Evolutionary conservation across 2,113 vertebrate species (phyloP).

Genomic region (Strix uralensis): DNA sequence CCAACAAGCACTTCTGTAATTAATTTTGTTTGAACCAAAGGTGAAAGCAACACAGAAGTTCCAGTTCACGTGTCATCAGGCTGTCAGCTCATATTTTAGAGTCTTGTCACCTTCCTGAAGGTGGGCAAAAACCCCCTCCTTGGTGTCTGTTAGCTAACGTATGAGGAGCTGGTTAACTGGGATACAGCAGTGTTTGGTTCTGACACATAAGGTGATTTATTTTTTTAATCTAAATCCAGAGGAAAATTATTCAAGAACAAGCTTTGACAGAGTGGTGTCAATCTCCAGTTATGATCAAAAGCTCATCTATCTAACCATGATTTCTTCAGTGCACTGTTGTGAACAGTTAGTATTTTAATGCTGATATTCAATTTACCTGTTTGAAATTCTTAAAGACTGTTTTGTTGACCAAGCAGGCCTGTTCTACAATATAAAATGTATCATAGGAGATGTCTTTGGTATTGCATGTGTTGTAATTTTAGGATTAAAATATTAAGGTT

Average conservation of each 20-base stretch:
- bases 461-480: background rate
- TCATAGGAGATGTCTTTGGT: background rate
- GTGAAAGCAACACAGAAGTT: background rate
- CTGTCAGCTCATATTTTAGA: background rate
- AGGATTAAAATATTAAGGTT: background rate
- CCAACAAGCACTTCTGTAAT: rapidly evolving
- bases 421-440: background rate
- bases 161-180: background rate
- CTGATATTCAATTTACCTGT: background rate
- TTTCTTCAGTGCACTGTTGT: background rate
- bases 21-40: background rate
- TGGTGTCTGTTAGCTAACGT: background rate
- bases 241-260: background rate
- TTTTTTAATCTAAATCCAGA: background rate
- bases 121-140: background rate
- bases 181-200: background rate
- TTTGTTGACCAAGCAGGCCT: background rate
- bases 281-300: background rate
- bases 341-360: background rate
- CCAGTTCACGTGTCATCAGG: background rate
- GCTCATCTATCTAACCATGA: background rate
- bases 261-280: background rate
- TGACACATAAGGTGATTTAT: background rate
- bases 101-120: background rate
- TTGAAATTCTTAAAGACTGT: background rate